A percentile compares a stretch with the other conserved stretches of the same genome.
Evolutionary conservation across 2,797 vertebrate genomes (phyloP).

Genomic region (Gallirallus australis): DNA sequence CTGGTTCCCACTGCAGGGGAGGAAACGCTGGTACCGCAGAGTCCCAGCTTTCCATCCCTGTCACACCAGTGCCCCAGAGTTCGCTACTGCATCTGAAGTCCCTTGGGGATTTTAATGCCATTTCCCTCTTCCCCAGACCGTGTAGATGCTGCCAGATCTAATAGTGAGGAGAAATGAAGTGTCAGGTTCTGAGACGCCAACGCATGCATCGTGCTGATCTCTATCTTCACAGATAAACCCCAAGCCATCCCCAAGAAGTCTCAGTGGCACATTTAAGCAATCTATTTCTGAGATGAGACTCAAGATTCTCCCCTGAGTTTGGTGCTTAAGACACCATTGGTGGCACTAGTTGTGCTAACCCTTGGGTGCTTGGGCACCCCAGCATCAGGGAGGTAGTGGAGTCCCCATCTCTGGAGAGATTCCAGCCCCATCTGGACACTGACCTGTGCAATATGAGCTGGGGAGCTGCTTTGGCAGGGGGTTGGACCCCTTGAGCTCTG

Average conservation of each 20-base stretch:
- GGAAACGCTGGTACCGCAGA: not conserved
- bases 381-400: not conserved
- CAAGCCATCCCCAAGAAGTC: not conserved
- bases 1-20: not conserved
- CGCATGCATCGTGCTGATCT: not conserved
- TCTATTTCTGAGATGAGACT: not conserved
- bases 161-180: not conserved
- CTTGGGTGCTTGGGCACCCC: not conserved
- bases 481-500: no score
- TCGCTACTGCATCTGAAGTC: not conserved
- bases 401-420: no score
- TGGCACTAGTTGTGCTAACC: not conserved
- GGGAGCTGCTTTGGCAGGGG: no score
- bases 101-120: not conserved
- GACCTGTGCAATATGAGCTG: no score
- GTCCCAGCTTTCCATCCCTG: not conserved
- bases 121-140: not conserved
- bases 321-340: not conserved
- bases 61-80: not conserved
- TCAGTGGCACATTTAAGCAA: not conserved
- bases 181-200: not conserved
- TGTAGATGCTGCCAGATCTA: not conserved
- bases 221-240: constrained; percentile 12
- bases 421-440: no score
- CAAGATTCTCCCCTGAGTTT: not conserved